phyloP scores from a whole-genome alignment of 2,888 invertebrate genomes.

The Spodoptera exigua region DNA sequence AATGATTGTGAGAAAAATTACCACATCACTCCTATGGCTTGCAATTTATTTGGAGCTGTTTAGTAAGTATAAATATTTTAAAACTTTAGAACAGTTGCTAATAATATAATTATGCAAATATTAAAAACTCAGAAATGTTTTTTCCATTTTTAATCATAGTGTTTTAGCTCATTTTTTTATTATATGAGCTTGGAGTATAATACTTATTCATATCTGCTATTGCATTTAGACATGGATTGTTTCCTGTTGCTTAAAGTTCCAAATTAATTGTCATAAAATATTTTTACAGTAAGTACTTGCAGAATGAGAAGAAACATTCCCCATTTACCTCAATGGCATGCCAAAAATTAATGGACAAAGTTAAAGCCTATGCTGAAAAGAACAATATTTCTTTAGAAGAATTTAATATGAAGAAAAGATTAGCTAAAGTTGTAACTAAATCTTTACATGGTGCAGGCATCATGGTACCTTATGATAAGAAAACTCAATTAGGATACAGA shows the following conservation, averaged over 20 bases:
- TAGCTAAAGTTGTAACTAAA: slow-evolving; percentile 91
- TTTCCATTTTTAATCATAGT: too few species aligned
- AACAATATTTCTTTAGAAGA: slow-evolving; percentile 89
- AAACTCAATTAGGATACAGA: slow-evolving; percentile 96
- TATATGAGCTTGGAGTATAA: too few species aligned
- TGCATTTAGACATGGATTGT: too few species aligned
- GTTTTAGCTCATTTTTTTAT: too few species aligned
- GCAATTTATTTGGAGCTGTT: slow-evolving; percentile 94
- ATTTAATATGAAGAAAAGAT: slow-evolving; percentile 89
- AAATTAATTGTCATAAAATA: too few species aligned
- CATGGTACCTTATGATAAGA: slow-evolving; percentile 95
- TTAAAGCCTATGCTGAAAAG: slow-evolving; percentile 91
- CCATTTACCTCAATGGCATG: slow-evolving; percentile 91
- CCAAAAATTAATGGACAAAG: slow-evolving; percentile 88
- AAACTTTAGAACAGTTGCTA: too few species aligned
- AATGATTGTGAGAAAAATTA: slow-evolving; percentile 92
- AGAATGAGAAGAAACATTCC: slow-evolving; percentile 86
- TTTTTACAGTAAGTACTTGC: slow-evolving; percentile 83
- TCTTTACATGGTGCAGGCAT: slow-evolving; percentile 95
- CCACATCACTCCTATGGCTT: slow-evolving; percentile 92
- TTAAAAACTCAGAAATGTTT: too few species aligned
- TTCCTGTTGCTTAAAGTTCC: too few species aligned
- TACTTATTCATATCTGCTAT: too few species aligned
- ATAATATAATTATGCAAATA: too few species aligned
- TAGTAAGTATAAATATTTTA: slow-evolving; percentile 87